phyloP scores from a whole-genome alignment of 1,140 invertebrate genomes.

The Prorops nasuta region DNA sequence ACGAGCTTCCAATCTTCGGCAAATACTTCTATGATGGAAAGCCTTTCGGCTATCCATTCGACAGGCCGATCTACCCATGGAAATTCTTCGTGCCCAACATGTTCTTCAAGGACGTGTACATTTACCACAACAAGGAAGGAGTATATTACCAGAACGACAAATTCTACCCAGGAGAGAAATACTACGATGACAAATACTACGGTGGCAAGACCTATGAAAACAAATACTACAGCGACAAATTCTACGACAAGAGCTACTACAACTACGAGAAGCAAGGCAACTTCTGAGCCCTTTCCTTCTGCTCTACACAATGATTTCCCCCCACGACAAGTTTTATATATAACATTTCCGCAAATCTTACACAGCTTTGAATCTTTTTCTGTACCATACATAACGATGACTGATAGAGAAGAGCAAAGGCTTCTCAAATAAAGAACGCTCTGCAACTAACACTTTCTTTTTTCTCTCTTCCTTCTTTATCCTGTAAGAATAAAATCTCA shows the following conservation, averaged over 20 bases:
- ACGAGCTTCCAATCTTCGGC: constrained; percentile 38
- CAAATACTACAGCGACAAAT: no score
- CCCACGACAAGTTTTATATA: constrained; percentile 2
- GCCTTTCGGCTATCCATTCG: constrained; percentile 69
- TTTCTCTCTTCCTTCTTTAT: no score
- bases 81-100: constrained; percentile 49
- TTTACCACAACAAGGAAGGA: constrained; percentile 33
- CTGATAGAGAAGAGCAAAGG: not conserved
- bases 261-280: constrained; percentile 17
- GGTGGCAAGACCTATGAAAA: no score
- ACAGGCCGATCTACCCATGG: constrained; percentile 53
- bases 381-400: no score
- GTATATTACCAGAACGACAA: no score
- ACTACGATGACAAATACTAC: no score
- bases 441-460: not conserved
- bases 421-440: not conserved
- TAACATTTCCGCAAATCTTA: not conserved
- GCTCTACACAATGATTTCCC: not conserved
- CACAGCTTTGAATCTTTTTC: no score
- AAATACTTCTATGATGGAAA: constrained; percentile 54
- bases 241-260: no score
- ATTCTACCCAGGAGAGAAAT: no score
- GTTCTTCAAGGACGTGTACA: constrained; percentile 46
- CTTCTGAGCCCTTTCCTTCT: not conserved
- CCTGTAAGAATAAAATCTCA: no score